Conservation (phyloP, 1,140 invertebrate genomes). For the Galendromus occidentalis region DNA sequence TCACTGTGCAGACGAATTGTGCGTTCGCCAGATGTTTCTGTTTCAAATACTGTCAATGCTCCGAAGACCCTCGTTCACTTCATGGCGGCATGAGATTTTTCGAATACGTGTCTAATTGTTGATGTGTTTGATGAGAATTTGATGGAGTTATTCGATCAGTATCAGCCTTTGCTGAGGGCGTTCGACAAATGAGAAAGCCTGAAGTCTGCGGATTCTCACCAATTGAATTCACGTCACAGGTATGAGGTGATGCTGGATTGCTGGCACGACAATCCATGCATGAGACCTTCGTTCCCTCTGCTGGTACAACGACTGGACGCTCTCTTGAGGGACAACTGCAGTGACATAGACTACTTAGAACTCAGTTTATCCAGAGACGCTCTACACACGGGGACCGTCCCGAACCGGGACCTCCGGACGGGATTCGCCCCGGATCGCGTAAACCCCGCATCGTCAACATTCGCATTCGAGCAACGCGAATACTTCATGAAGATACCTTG, state of each 20-base stretch:
- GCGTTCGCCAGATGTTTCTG: slow-evolving; percentile 28
- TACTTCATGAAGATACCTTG: background rate
- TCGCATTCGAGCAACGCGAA: slow-evolving; percentile 1
- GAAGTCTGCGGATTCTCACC: too few species aligned
- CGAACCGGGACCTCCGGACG: background rate
- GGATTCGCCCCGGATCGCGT: background rate
- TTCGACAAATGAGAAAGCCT: too few species aligned
- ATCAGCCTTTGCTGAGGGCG: too few species aligned
- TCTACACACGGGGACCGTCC: too few species aligned
- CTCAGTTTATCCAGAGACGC: background rate
- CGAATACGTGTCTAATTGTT: too few species aligned
- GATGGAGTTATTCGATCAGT: too few species aligned
- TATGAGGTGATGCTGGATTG: slow-evolving; percentile 83
- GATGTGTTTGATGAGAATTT: too few species aligned
- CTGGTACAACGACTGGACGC: slow-evolving; percentile 69
- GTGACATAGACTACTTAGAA: slow-evolving; percentile 39
- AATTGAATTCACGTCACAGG: slow-evolving; percentile 29
- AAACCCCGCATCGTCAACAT: background rate
- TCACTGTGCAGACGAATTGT: slow-evolving; percentile 74
- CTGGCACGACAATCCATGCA: slow-evolving; percentile 69
- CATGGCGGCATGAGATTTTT: too few species aligned
- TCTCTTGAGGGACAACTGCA: slow-evolving; percentile 52
- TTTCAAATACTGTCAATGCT: too few species aligned
- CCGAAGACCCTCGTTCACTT: too few species aligned
- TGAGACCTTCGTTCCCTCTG: slow-evolving; percentile 64